Conservation (phyloP, 2,888 invertebrate species). For the Drosophila vallismaia region DNA sequence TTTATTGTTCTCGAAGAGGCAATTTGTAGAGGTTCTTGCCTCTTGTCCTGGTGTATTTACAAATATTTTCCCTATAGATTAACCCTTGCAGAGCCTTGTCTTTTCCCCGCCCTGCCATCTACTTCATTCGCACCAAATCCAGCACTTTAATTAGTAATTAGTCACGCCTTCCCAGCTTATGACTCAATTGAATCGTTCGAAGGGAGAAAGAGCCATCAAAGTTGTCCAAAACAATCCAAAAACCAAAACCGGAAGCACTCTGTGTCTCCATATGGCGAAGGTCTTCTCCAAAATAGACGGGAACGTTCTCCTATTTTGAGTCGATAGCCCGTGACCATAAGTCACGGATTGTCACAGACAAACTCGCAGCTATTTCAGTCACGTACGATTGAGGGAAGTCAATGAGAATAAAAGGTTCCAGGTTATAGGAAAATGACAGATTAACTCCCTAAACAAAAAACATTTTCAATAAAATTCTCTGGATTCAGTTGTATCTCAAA, state of each 20-base stretch:
- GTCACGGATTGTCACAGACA: conserved; percentile 15
- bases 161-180: conserved; percentile 65
- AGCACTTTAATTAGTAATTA: conserved; percentile 69
- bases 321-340: conserved; percentile 38
- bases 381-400: conserved; percentile 14
- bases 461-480: too few species aligned
- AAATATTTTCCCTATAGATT: conserved; percentile 34
- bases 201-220: conserved; percentile 16
- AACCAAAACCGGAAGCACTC: conserved; percentile 28
- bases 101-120: too few species aligned
- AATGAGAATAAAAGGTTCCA: conserved; percentile 1
- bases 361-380: conserved; percentile 12
- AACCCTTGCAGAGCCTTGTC: too few species aligned
- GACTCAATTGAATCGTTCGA: conserved; percentile 56
- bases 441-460: too few species aligned
- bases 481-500: conserved; percentile 3
- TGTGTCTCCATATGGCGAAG: conserved; percentile 15
- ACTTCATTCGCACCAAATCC: conserved; percentile 58
- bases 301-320: conserved; percentile 23
- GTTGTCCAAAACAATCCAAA: conserved; percentile 19
- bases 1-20: conserved; percentile 32
- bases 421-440: too few species aligned
- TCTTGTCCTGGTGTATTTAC: conserved; percentile 37
- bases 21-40: conserved; percentile 34
- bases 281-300: conserved; percentile 23